Evolutionary conservation across 2,797 vertebrate genomes (phyloP), one percentile per base, ranked within the genome.

Genomic region (Myripristis murdjan): DNA sequence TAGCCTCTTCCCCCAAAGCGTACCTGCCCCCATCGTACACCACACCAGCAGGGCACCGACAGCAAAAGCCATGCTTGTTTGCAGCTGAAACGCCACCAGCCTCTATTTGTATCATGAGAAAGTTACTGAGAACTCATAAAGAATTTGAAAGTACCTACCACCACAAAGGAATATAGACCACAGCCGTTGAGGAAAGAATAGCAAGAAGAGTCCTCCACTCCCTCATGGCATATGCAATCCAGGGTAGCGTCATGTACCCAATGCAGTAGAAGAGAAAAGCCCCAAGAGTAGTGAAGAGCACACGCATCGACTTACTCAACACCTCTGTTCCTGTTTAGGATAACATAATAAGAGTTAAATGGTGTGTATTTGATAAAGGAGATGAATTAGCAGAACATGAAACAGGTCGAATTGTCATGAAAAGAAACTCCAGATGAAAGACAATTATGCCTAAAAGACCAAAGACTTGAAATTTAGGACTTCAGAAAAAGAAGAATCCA

Each of bases 221-320:
- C 64, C 96, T 83, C 85, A 98, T 90, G 85, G 93, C 94, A 58
- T 94, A 97, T 10, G 97, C 96, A 20, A 96, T 94, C 61, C 96
- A 92, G 0, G 97, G 97, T 70, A 98, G 91, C 16, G 95, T 52
- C 97, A 98, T 98, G 92, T 96, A 98, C 48, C 97, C 97, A 0
- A 97, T 77, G 0, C 96, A 96, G 2, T 95, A 98, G 77, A 97
- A 97, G 20, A 98, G 94, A 87, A 97, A 98, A 1, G 84, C 95
- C 0, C 97, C 97, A 4, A 98, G 91, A 0, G 97, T 97, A 41
- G 95, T 94, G 87, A 96, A 98, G 71, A 97, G 69, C 55, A 98
- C 93, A 6, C 97, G 95, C 48, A 96, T 49, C 0, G 96, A 95
- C 69, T 96, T 96, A 90, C 96, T 96, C 68, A 98, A 91, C 49